Conservation (phyloP, 92 coral and sea anemone genomes). For the Scolanthus callimorphus region DNA sequence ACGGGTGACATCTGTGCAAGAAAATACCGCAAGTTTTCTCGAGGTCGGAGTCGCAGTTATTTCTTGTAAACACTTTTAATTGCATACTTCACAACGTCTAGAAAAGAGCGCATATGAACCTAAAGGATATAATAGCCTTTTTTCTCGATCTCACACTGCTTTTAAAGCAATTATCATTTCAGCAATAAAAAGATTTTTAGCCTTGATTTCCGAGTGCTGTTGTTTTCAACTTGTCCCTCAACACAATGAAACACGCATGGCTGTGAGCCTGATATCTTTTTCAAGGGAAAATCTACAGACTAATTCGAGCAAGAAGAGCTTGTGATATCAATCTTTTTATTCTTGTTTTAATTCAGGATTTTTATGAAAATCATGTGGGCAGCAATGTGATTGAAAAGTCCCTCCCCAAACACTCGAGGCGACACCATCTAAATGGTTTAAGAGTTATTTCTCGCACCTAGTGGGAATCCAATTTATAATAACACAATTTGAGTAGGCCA, state of each 20-base stretch:
- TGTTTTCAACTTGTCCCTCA: too few species aligned
- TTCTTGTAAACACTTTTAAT: too few species aligned
- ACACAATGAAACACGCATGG: too few species aligned
- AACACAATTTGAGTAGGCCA: slow-evolving; percentile 12
- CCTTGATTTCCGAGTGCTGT: slow-evolving; percentile 18
- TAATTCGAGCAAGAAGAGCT: neutral
- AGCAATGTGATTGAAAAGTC: slow-evolving; percentile 28
- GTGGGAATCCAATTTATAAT: neutral
- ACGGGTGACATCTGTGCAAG: too few species aligned
- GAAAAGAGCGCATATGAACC: too few species aligned
- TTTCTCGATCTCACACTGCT: slow-evolving; percentile 44
- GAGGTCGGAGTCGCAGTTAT: too few species aligned
- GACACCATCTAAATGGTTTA: neutral
- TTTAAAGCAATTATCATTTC: slow-evolving; percentile 58
- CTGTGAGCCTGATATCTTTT: too few species aligned
- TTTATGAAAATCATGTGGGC: slow-evolving; percentile 13
- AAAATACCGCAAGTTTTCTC: too few species aligned
- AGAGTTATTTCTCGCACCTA: neutral
- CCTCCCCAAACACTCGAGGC: slow-evolving; percentile 33
- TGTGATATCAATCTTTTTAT: slow-evolving; percentile 18
- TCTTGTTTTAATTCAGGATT: slow-evolving; percentile 14
- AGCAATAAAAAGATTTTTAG: slow-evolving; percentile 33
- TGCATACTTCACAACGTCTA: too few species aligned
- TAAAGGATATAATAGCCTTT: too few species aligned
- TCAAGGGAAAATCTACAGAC: too few species aligned